Evolutionary conservation across 2,113 vertebrate species (phyloP).

Genomic region (Grallaria varia): DNA sequence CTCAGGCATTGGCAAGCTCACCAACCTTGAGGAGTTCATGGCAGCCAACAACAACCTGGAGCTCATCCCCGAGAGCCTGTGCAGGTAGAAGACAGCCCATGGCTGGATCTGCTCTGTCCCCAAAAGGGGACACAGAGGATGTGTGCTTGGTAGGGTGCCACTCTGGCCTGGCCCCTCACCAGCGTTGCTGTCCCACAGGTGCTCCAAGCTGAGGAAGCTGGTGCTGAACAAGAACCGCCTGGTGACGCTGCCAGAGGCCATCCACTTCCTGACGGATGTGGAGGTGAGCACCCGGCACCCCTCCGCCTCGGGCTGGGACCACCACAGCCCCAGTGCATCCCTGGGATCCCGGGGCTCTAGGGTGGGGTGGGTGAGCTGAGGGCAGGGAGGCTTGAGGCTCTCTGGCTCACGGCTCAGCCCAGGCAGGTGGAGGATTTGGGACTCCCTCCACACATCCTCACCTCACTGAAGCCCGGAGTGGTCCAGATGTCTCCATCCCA

Average conservation of each 20-base stretch:
- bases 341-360: neutral
- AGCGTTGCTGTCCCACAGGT: constrained; percentile 70
- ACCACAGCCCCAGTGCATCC: too few relatives aligned
- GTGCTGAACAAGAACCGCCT: constrained; percentile 96
- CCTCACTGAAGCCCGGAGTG: neutral
- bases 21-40: constrained; percentile 92
- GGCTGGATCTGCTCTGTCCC: fast-evolving
- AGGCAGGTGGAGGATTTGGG: fast-evolving
- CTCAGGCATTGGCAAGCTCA: constrained; percentile 91
- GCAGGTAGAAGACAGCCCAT: constrained; percentile 77
- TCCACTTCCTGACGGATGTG: constrained; percentile 90
- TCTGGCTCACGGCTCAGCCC: neutral
- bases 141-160: neutral
- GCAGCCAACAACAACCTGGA: constrained; percentile 97
- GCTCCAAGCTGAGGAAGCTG: constrained; percentile 90
- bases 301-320: neutral
- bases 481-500: fast-evolving
- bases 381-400: neutral
- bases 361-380: neutral
- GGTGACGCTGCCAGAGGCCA: constrained; percentile 91
- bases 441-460: neutral
- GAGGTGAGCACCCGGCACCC: constrained; percentile 74
- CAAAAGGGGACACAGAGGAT: fast-evolving
- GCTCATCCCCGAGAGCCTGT: constrained; percentile 94
- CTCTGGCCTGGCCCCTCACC: neutral